Evolutionary conservation across 2,888 invertebrate genomes (phyloP).

Genomic region (Leptopilina drosophilae): DNA sequence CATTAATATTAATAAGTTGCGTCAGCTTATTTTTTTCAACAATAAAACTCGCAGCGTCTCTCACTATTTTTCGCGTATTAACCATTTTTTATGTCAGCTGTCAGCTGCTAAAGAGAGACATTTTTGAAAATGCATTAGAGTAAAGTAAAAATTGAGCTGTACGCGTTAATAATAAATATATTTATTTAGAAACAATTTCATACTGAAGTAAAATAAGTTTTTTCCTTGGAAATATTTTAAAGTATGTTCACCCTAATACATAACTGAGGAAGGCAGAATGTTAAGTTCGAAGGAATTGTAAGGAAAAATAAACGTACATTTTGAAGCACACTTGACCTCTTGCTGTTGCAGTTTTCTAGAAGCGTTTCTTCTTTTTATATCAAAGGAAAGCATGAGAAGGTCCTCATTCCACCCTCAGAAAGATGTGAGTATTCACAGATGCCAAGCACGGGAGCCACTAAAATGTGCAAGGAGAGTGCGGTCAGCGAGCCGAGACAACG

Average conservation of each 20-base stretch:
- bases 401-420: slow-evolving; percentile 46
- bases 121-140: no score
- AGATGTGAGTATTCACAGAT: slow-evolving; percentile 64
- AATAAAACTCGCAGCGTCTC: slow-evolving; percentile 34
- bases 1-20: slow-evolving; percentile 41
- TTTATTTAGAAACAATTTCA: no score
- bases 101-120: background rate
- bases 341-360: slow-evolving; percentile 2
- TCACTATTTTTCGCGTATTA: slow-evolving; percentile 8
- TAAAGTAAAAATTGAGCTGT: no score
- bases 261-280: slow-evolving; percentile 25
- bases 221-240: background rate
- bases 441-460: slow-evolving; percentile 70
- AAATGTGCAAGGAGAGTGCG: slow-evolving; percentile 63
- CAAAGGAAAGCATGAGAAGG: slow-evolving; percentile 23
- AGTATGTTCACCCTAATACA: background rate
- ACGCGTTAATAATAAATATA: no score
- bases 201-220: no score
- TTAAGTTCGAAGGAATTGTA: slow-evolving; percentile 19
- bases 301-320: background rate
- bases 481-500: slow-evolving; percentile 49
- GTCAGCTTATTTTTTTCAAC: slow-evolving; percentile 37
- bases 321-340: slow-evolving; percentile 17
- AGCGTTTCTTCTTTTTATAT: background rate
- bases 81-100: background rate